Conservation (phyloP, 2,888 invertebrate species). For the Napeogenes sylphis region DNA sequence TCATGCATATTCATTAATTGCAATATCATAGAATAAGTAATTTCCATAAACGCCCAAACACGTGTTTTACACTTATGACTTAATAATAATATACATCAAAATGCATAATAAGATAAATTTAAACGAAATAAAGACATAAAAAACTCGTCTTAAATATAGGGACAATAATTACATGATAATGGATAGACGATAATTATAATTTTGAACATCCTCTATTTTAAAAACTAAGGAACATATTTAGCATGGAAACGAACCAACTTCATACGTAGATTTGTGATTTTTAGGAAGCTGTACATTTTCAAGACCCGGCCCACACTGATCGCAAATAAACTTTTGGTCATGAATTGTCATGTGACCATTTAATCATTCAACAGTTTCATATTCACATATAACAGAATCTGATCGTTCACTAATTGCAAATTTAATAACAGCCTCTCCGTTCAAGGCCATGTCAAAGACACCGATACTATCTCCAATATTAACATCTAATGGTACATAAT, state of each 20-base stretch:
- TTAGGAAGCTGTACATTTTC: neutral
- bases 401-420: neutral
- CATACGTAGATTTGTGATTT: neutral
- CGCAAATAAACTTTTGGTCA: neutral
- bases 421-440: neutral
- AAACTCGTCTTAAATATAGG: no score
- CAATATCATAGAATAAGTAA: neutral
- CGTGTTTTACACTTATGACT: conserved; percentile 19
- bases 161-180: no score
- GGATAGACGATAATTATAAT: neutral
- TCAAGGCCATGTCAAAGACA: neutral
- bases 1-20: conserved; percentile 32
- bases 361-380: neutral
- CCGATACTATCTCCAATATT: neutral
- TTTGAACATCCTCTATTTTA: neutral
- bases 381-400: neutral
- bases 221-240: neutral
- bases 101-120: neutral
- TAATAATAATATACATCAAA: no score
- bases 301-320: neutral
- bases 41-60: conserved; percentile 24
- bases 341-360: neutral
- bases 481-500: neutral
- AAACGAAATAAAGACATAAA: neutral
- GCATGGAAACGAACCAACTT: neutral